Evolutionary conservation across 2,797 vertebrate genomes (phyloP), one percentile per base, ranked within the genome.

Genomic region (Enteromius unitaeniatus): DNA sequence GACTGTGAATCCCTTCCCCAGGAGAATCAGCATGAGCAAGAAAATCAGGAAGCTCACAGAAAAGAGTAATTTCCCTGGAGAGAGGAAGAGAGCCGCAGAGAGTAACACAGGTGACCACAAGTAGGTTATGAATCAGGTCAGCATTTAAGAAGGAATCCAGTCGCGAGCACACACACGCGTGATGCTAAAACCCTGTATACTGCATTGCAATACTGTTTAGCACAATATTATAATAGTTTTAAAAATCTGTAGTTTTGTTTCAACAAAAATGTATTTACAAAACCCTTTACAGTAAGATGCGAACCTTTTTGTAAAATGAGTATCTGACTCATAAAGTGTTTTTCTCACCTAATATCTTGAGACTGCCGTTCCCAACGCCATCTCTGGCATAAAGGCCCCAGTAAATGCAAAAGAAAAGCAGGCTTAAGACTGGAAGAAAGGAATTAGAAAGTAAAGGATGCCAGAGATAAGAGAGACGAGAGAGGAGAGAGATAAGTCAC

Each of bases 1-100:
- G 91, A 98, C 97, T 11, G 97, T 98, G 93, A 98, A 98, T 88
- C 97, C 97, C 94, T 98, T 98, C 73, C 96, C 96, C 92, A 97
- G 91, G 79, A 97, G 92, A 85, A 97, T 96, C 85, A 98, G 94
- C 95, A 97, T 96, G 88, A 97, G 94, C 65, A 98, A 94, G 92
- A 98, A 98, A 91, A 97, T 93, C 92, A 98, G 92, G 93, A 97
- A 98, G 91, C 96, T 97, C 92, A 96, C 93, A 31, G 97, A 98
- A 95, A 97, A 98, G 84, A 98, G 93, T 91, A 97, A 95, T 93
- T 98, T 98, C 92, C 96, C 97, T 98, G n/a, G 58, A 60, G 84
- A 91, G 58, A 87, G 69, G 89, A 79, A 88, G 72, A 65, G 37
- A 78, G 34, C 40, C 51, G 23, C 23, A 58, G 45, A 78, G 81